These are phyloP conservation scores for Crossaster papposus DNA, from an alignment of 53 echinoderm and acorn worm genomes.

Conservation along the genomic window DNA sequence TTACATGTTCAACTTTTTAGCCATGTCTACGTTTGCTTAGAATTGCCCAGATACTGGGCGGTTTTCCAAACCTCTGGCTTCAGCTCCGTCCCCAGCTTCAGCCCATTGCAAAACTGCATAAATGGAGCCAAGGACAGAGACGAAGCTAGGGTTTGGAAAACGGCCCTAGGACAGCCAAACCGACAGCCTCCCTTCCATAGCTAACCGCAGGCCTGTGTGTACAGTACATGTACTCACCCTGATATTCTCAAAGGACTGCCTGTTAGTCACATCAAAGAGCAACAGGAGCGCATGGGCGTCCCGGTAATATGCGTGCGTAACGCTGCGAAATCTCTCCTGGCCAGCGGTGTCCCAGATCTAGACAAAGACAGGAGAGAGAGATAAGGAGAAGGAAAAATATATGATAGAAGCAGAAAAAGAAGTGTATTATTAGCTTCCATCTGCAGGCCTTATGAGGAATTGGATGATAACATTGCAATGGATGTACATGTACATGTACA, in stretches of 20 bases:
- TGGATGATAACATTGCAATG: background rate
- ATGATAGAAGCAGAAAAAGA: background rate
- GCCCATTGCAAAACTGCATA: too few species aligned
- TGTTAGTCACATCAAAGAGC: slow-evolving; percentile 93
- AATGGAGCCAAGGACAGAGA: too few species aligned
- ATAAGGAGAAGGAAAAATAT: background rate
- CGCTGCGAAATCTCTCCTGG: slow-evolving; percentile 96
- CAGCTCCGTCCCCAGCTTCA: too few species aligned
- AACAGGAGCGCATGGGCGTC: slow-evolving; percentile 93
- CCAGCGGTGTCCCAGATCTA: slow-evolving; percentile 99
- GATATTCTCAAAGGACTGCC: slow-evolving; percentile 98
- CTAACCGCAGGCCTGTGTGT: background rate
- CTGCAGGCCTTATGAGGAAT: background rate
- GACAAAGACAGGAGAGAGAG: background rate
- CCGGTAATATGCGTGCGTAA: slow-evolving; percentile 97
- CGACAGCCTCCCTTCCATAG: background rate
- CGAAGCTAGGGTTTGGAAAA: too few species aligned
- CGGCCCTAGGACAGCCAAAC: background rate
- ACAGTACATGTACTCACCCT: slow-evolving; percentile 78
- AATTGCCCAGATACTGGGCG: too few species aligned
- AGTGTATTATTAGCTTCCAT: background rate
- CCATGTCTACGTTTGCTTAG: too few species aligned
- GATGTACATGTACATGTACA: too few species aligned
- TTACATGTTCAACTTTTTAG: too few species aligned
- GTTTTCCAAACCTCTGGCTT: too few species aligned